These are phyloP conservation scores for Cladorhizidae sp. DNA, from an alignment of 37 sponge, comb jelly and placozoan genomes.

Conservation along the genomic window DNA sequence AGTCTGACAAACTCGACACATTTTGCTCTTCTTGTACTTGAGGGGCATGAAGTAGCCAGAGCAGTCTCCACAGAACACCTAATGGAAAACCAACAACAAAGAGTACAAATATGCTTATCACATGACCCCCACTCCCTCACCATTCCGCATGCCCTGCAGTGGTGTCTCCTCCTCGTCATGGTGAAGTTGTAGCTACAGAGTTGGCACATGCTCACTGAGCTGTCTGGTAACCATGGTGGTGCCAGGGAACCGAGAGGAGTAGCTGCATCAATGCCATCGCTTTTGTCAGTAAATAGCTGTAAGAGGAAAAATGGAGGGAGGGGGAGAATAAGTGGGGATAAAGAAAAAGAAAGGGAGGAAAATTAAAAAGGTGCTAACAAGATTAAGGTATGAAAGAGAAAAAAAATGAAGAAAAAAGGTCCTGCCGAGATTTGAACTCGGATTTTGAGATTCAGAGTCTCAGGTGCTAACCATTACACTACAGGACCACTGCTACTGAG, in stretches of 20 bases:
- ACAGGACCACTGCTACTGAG: constrained; percentile 84
- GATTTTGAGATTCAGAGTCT: constrained; percentile 98
- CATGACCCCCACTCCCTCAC: constrained; percentile 31
- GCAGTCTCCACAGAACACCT: constrained; percentile 81
- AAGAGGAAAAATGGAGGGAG: background rate
- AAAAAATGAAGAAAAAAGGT: constrained; percentile 50
- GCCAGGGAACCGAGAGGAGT: constrained; percentile 64
- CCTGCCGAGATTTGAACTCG: constrained; percentile 97
- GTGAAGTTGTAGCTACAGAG: constrained; percentile 71
- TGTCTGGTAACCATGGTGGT: constrained; percentile 87
- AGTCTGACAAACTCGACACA: constrained; percentile 73
- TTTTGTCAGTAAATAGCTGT: background rate
- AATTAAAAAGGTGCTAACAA: constrained; percentile 8
- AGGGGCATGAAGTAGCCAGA: constrained; percentile 55
- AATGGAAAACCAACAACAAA: background rate
- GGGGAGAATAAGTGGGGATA: background rate
- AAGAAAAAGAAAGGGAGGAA: background rate
- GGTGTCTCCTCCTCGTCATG: constrained; percentile 74
- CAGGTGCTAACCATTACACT: constrained; percentile 96
- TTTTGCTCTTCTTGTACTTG: constrained; percentile 60
- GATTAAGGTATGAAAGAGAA: constrained; percentile 46
- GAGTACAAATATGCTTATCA: background rate
- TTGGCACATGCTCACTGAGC: constrained; percentile 87
- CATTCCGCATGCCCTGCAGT: constrained; percentile 87
- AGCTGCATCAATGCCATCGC: constrained; percentile 6